A percentile compares a stretch with the other conserved stretches of the same genome.
Evolutionary conservation across 2,113 vertebrate genomes (phyloP).

Genomic region (Callionymus lyra): DNA sequence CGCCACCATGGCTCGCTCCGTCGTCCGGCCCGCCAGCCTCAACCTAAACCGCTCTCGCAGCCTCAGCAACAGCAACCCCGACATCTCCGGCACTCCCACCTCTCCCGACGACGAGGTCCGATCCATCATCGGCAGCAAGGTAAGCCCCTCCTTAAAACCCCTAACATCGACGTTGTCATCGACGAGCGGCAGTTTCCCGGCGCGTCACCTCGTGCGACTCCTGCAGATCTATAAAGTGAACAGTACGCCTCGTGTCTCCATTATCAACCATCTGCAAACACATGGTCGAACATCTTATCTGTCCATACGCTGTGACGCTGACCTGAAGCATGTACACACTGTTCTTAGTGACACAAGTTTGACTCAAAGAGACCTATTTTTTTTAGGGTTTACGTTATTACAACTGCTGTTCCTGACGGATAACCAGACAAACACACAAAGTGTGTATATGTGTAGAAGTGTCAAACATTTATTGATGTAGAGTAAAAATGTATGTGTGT

Average conservation of each 20-base stretch:
- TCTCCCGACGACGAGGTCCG: constrained; percentile 95
- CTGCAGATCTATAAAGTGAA: neutral
- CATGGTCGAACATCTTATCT: constrained; percentile 57
- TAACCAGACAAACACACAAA: too few species aligned
- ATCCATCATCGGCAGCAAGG: constrained; percentile 95
- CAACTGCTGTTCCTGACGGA: too few species aligned
- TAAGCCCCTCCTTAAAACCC: constrained; percentile 43
- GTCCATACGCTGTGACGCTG: constrained; percentile 42
- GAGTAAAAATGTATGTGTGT: too few species aligned
- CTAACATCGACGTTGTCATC: too few species aligned
- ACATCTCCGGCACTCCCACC: constrained; percentile 92
- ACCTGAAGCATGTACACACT: constrained; percentile 8
- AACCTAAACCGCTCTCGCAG: constrained; percentile 93
- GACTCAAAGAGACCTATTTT: too few species aligned
- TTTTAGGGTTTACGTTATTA: too few species aligned
- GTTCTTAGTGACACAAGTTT: too few species aligned
- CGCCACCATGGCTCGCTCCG: constrained; percentile 94
- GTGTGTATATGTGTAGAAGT: too few species aligned
- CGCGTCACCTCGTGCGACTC: too few species aligned
- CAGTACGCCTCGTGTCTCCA: too few species aligned
- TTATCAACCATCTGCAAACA: constrained; percentile 33
- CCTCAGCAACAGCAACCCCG: constrained; percentile 98
- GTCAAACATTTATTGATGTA: too few species aligned
- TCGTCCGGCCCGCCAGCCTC: constrained; percentile 89
- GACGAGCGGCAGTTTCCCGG: neutral